Evolutionary conservation across 2,888 invertebrate genomes (phyloP).

Genomic region (Unio pictorum): DNA sequence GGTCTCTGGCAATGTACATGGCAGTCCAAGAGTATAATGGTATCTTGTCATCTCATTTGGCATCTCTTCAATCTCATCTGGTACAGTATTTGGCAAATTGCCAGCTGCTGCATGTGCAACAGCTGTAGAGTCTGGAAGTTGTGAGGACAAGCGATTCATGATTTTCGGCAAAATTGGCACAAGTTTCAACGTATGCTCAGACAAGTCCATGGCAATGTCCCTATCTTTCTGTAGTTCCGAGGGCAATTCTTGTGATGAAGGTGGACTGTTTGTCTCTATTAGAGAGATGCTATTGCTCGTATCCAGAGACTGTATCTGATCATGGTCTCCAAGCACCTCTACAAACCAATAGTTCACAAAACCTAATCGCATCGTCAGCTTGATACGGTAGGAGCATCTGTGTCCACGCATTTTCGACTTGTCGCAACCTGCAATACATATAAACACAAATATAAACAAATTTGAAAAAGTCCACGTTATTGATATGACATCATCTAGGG

Average conservation of each 20-base stretch:
- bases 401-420: slow-evolving; percentile 62
- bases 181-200: slow-evolving; percentile 11
- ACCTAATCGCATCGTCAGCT: slow-evolving; percentile 62
- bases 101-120: not conserved
- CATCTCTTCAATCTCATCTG: slow-evolving; percentile 13
- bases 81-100: slow-evolving; percentile 14
- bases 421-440: slow-evolving; percentile 52
- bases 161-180: slow-evolving; percentile 9
- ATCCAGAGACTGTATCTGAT: slow-evolving; percentile 27
- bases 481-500: too few relatives aligned
- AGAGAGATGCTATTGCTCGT: not conserved
- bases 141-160: too few relatives aligned
- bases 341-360: slow-evolving; percentile 64
- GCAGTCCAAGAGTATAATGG: slow-evolving; percentile 33
- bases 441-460: too few relatives aligned
- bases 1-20: slow-evolving; percentile 15
- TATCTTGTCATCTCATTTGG: slow-evolving; percentile 16
- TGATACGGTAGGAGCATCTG: slow-evolving; percentile 61
- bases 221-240: slow-evolving; percentile 3
- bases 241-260: slow-evolving; percentile 1
- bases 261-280: not conserved
- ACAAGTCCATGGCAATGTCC: slow-evolving; percentile 13
- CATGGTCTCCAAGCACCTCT: slow-evolving; percentile 61
- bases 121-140: too few relatives aligned
- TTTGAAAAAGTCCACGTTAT: too few relatives aligned